Conservation (phyloP, 2,113 vertebrate species). For the Phainopepla nitens region DNA sequence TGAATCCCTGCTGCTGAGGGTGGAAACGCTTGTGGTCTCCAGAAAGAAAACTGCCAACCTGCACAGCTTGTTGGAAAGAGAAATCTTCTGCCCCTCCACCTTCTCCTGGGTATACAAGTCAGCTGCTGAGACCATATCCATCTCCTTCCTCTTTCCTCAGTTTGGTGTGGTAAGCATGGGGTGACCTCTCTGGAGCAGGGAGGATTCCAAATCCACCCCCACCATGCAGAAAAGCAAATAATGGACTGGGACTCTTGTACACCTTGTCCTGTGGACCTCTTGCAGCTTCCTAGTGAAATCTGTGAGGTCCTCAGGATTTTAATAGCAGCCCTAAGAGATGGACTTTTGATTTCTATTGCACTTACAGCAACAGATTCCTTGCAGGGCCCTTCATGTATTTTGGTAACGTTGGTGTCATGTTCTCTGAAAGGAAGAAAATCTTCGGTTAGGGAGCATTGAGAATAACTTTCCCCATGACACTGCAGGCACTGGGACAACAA, state of each 20-base stretch:
- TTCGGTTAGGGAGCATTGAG: background rate
- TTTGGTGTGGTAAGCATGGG: background rate
- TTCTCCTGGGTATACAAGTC: background rate
- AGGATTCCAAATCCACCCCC: background rate
- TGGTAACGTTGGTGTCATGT: background rate
- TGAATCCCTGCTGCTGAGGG: background rate
- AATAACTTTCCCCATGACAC: background rate
- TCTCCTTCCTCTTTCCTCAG: background rate
- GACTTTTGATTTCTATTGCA: background rate
- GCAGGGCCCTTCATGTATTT: slow-evolving; percentile 25
- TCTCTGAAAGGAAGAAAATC: slow-evolving; percentile 19
- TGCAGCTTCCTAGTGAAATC: background rate
- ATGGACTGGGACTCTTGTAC: accelerated
- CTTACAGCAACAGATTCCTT: background rate
- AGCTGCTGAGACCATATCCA: background rate
- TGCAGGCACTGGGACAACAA: background rate
- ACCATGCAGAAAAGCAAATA: background rate
- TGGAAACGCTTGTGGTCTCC: background rate
- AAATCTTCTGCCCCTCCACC: background rate
- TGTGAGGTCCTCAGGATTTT: background rate
- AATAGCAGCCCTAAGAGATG: background rate
- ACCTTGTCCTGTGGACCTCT: background rate
- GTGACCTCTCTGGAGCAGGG: background rate
- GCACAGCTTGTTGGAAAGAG: background rate
- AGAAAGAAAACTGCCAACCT: background rate